A percentile compares a stretch with the other conserved stretches of the same genome.
phyloP scores from a whole-genome alignment of 2,113 vertebrate genomes.

The Sisor rabdophorus region DNA sequence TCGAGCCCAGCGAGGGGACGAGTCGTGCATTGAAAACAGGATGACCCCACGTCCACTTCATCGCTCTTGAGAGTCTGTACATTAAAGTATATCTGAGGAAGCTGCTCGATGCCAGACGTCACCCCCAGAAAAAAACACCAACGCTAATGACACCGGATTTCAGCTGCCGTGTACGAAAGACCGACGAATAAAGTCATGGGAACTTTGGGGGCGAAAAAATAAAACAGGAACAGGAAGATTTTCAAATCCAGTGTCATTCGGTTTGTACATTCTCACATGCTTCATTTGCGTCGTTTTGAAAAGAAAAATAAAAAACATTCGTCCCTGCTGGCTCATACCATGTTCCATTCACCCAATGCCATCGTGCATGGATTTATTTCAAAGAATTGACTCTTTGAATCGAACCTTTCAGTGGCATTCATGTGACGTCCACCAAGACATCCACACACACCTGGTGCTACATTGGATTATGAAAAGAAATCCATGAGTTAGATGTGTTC shows the following conservation, averaged over 20 bases:
- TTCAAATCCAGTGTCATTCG: conserved; percentile 39
- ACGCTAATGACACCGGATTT: not conserved
- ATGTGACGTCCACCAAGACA: not conserved
- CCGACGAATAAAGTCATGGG: not conserved
- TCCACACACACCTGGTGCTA: conserved; percentile 49
- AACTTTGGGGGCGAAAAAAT: not conserved
- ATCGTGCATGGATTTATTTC: not conserved
- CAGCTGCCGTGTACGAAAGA: not conserved
- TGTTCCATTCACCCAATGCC: not conserved
- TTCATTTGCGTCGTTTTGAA: conserved; percentile 13
- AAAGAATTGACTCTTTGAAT: not conserved
- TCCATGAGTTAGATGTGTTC: not conserved
- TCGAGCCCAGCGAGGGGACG: not conserved
- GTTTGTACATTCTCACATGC: conserved; percentile 7
- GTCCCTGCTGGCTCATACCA: conserved; percentile 3
- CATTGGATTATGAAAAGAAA: conserved; percentile 40
- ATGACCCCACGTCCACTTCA: not conserved
- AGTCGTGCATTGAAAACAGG: not conserved
- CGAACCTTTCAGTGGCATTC: not conserved
- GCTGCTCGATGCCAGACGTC: conserved; percentile 52
- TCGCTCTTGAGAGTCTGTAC: conserved; percentile 51
- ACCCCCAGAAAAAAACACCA: not conserved
- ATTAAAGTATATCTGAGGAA: conserved; percentile 51
- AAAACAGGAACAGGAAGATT: not conserved
- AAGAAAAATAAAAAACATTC: not conserved